Evolutionary conservation across 2,113 vertebrate genomes (phyloP).

Genomic region (Cranoglanis bouderius): DNA sequence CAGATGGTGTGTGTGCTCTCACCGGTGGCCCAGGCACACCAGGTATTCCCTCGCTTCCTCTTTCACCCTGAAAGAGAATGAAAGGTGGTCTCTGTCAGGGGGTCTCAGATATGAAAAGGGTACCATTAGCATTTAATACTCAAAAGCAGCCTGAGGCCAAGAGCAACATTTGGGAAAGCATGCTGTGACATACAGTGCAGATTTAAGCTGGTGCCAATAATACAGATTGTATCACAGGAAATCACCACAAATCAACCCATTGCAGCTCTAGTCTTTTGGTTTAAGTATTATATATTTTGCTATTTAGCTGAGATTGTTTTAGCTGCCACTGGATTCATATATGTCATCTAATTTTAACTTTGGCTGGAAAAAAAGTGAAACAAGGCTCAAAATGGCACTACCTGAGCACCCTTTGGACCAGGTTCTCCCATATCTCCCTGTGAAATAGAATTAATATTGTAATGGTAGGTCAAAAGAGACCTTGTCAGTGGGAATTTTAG

Average conservation of each 20-base stretch:
- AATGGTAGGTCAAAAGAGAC: not conserved
- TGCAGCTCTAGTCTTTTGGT: not conserved
- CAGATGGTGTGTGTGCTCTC: conserved; percentile 48
- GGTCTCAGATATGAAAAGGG: conserved; percentile 46
- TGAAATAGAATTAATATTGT: conserved; percentile 24
- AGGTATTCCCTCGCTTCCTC: conserved; percentile 64
- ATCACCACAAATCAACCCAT: not conserved
- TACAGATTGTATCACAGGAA: not conserved
- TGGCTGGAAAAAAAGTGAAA: not conserved
- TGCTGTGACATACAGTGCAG: conserved; percentile 13
- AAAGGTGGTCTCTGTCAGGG: conserved; percentile 50
- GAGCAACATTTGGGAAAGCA: conserved; percentile 34
- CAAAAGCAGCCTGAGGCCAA: conserved; percentile 20
- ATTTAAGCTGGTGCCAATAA: not conserved
- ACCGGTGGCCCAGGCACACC: conserved; percentile 65
- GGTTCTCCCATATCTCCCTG: conserved; percentile 69
- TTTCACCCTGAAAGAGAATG: conserved; percentile 70
- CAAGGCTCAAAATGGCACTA: conserved; percentile 48
- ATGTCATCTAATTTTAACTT: not conserved
- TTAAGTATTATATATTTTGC: not conserved
- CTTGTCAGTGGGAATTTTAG: not conserved
- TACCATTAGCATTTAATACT: conserved; percentile 51
- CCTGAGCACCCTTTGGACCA: conserved; percentile 67
- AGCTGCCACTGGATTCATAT: not conserved
- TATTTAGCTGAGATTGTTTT: not conserved